Evolutionary conservation across 2,888 invertebrate species (phyloP), one percentile per base, ranked within the genome.

Genomic region (Mimas tiliae): DNA sequence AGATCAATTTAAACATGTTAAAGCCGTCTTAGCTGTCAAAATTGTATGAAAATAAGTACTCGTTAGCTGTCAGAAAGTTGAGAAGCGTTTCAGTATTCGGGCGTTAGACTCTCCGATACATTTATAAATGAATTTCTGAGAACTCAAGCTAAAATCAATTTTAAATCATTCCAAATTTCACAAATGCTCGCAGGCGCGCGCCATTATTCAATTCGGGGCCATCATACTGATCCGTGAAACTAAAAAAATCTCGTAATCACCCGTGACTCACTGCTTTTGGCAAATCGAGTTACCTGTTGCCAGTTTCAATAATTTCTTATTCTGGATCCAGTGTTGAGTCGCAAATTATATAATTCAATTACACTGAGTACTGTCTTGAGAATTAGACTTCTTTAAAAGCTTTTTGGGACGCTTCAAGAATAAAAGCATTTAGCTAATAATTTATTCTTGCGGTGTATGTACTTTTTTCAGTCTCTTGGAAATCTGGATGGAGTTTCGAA

Each of bases 211-310:
- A 70, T 72, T 67, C 34, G 47, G 19, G 11, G 51, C 45, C 47
- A 53, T 67, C 51, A 68, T 65, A 68, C 69, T 67, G 65, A 70
- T 50, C 63, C 66, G 64, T 66, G 42, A 66, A 73, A 72, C 65
- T 69, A 68, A 71, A 72, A n/a, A 65, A 72, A 19, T 48, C 63
- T 45, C 27, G n/a, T 50, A 66, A 62, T 64, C 67, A 50, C 62
- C 27, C 55, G 14, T 14, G 34, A 69, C 65, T 65, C 62, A 67
- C 58, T 63, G 34, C 58, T 68, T 62, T 52, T 67, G 45, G 62
- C 70, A 72, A 71, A 75, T 73, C 73, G 68, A 73, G 67, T 73
- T 75, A 76, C 73, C 73, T 75, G 75, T 74, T 74, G 74, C 73
- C 69, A 67, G 58, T 65, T 62, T 51, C 65, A 51, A 62, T 65